Conservation (phyloP, 64 coral and sea anemone species). For the Actinia equina region DNA sequence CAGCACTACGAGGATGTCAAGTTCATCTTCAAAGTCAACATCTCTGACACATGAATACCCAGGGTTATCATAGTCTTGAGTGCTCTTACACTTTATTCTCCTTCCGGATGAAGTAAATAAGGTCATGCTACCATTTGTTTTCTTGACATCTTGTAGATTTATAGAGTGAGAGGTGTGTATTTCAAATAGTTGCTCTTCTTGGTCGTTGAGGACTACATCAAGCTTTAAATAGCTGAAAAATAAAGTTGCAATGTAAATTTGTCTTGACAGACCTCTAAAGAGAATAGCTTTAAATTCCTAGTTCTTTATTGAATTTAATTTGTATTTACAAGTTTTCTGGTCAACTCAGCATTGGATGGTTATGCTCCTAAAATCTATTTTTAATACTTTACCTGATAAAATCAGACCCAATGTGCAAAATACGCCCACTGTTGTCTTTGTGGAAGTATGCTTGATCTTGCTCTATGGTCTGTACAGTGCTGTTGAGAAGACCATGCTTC, state of each 20-base stretch:
- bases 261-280: no score
- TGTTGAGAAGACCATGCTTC: constrained; percentile 49
- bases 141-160: constrained; percentile 5
- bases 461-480: constrained; percentile 52
- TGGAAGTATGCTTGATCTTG: constrained; percentile 84
- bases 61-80: constrained; percentile 31
- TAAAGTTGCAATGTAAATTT: neutral
- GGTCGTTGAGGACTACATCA: neutral
- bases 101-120: constrained; percentile 73
- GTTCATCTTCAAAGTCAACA: constrained; percentile 88
- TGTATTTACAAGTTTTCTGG: no score
- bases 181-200: neutral
- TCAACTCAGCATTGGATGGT: no score
- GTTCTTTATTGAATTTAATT: no score
- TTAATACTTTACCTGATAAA: constrained; percentile 45
- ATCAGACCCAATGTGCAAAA: constrained; percentile 75
- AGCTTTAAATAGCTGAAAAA: constrained; percentile 61
- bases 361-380: no score
- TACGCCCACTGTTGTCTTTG: constrained; percentile 77
- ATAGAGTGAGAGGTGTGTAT: constrained; percentile 31
- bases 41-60: constrained; percentile 74
- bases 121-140: neutral
- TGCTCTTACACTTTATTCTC: constrained; percentile 48
- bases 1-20: constrained; percentile 73
- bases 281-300: no score